Evolutionary conservation across 1,140 invertebrate species (phyloP), one percentile per base, ranked within the genome.

Genomic region (Oreohelix idahoensis): DNA sequence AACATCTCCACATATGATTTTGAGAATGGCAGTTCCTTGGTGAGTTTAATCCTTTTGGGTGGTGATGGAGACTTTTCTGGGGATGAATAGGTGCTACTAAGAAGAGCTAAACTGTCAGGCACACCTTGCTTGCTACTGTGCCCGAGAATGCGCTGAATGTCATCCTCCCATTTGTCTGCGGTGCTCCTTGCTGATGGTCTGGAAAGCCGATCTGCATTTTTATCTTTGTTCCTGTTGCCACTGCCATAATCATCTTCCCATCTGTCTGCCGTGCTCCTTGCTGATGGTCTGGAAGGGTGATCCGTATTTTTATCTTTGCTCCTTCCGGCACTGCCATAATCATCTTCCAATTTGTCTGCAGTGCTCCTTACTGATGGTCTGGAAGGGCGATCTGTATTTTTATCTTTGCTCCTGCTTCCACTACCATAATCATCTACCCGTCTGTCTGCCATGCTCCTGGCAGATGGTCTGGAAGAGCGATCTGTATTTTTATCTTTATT

Each of bases 321-420:
- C 53, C 23, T 38, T 58, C 58, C 4, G 32, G 49, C 20, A 15
- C 45, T 49, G 17, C 45, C 17, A 11, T 17, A 8, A 49, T 79
- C 77, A 38, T 79, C 36, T 79, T 79, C 77, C 77, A 53, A 79
- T 69, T 66, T 36, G 36, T 79, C 77, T 29, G 58, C 77, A 38
- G 1, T 79, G 38, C 11, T 39, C 11, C 4, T 13, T 39, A n/a
- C 20, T 23, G 35, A 63, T 5, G 23, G 38, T 35, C n/a, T 49
- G 17, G 35, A 4, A 36, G 8, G 4, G 4, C 38, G 15, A 8
- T 36, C 38, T 10, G n/a, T n/a, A n/a, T n/a, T n/a, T n/a, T n/a
- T n/a, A 10, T 10, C 71, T 42, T 11, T 10, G 23, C 4, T 74
- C 71, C 23, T 23, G 36, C 35, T 74, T 10, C 15, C 10, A 26